These are phyloP conservation scores for Philypnodon macrostomus DNA, from an alignment of 2,797 vertebrate genomes.

Conservation along the genomic window DNA sequence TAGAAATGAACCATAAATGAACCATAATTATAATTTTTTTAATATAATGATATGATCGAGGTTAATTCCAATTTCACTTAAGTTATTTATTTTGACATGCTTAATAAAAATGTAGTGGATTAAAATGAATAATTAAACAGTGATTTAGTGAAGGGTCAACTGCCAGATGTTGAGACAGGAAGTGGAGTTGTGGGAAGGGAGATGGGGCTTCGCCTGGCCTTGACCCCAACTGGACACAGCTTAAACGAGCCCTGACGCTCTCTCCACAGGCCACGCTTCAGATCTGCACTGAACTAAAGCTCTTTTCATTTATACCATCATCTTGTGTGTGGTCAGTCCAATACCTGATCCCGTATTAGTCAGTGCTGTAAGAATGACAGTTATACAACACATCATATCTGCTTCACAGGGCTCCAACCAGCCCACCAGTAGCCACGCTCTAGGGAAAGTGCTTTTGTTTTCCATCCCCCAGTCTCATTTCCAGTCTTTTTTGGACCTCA, in stretches of 20 bases:
- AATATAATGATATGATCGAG: too few species aligned
- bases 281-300: background rate
- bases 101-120: background rate
- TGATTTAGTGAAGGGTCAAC: background rate
- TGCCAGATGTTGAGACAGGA: constrained; percentile 51
- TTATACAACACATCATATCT: background rate
- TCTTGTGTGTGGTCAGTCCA: background rate
- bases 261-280: constrained; percentile 8
- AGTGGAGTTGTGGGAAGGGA: constrained; percentile 53
- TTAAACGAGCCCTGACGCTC: constrained; percentile 27
- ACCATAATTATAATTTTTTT: too few species aligned
- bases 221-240: constrained; percentile 39
- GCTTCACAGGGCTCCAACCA: constrained; percentile 36
- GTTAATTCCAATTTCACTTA: too few species aligned
- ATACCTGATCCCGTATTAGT: constrained; percentile 1
- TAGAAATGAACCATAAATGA: too few species aligned
- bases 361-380: background rate
- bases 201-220: constrained; percentile 20
- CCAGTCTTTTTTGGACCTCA: constrained; percentile 43
- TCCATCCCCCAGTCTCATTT: constrained; percentile 37
- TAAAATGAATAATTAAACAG: background rate
- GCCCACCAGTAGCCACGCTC: constrained; percentile 16
- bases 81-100: too few species aligned
- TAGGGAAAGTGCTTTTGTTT: constrained; percentile 38
- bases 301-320: background rate